phyloP scores from a whole-genome alignment of 1,140 invertebrate genomes.

The Drosophila murphyi region DNA sequence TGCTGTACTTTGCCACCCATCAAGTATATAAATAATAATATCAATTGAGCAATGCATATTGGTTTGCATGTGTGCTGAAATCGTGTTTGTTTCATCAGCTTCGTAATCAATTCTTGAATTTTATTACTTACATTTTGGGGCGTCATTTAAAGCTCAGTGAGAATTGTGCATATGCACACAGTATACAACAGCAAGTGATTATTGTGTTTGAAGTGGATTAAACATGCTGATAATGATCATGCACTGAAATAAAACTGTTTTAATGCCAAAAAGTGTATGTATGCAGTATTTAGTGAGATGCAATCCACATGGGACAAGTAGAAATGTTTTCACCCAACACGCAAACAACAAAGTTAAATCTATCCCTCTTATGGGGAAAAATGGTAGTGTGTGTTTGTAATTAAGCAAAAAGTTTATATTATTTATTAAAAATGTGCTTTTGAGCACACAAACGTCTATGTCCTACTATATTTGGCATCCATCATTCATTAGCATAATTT shows the following conservation, averaged over 20 bases:
- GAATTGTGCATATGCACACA: neutral
- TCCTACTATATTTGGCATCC: too few species aligned
- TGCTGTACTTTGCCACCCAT: too few species aligned
- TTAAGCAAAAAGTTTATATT: neutral
- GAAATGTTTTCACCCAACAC: neutral
- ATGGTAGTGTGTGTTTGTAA: neutral
- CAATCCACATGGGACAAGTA: neutral
- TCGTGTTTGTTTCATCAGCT: neutral
- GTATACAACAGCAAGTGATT: neutral
- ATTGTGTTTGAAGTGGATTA: neutral
- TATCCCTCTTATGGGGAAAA: neutral
- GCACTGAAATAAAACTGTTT: neutral
- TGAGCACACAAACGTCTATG: too few species aligned
- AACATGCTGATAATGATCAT: conserved; percentile 1
- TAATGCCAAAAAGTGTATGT: neutral
- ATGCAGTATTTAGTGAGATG: neutral
- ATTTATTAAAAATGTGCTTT: too few species aligned
- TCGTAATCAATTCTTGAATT: neutral
- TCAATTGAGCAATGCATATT: neutral
- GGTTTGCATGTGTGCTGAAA: neutral
- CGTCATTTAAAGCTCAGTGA: neutral
- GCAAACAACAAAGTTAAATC: neutral
- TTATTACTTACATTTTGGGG: neutral
- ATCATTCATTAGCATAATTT: too few species aligned
- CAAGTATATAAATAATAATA: too few species aligned